Percentiles rank a stretch among this genome's conserved stretches.
Conservation (phyloP, 1,140 invertebrate species). For the Eumaeus atala region DNA sequence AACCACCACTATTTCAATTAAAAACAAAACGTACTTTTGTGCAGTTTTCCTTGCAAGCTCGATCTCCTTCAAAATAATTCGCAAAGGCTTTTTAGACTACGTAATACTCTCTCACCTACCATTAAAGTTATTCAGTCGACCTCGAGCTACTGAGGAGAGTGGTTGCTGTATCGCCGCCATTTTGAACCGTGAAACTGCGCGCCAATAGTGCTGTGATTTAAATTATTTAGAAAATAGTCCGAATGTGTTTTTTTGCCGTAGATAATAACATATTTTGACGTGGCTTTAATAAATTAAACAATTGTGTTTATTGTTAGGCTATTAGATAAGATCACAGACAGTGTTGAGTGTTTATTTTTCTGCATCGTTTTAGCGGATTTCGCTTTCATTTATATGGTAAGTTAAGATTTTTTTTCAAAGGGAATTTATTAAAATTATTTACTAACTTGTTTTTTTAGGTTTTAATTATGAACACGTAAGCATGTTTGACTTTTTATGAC, state of each 20-base stretch:
- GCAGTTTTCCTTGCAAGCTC: slow-evolving; percentile 57
- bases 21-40: slow-evolving; percentile 19
- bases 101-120: slow-evolving; percentile 51
- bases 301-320: slow-evolving; percentile 8
- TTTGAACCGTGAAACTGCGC: slow-evolving; percentile 44
- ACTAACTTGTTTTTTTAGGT: no score
- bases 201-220: slow-evolving; percentile 37
- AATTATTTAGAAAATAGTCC: slow-evolving; percentile 12
- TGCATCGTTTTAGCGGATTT: slow-evolving; percentile 17
- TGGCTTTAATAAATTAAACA: not conserved
- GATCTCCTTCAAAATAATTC: slow-evolving; percentile 50
- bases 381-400: slow-evolving; percentile 5
- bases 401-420: not conserved
- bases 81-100: slow-evolving; percentile 38
- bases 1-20: slow-evolving; percentile 1
- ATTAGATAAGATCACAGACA: slow-evolving; percentile 16
- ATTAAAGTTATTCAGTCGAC: slow-evolving; percentile 60
- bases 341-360: slow-evolving; percentile 25
- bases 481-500: no score
- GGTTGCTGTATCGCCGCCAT: slow-evolving; percentile 35
- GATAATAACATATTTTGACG: slow-evolving; percentile 1
- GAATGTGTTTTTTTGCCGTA: slow-evolving; percentile 20
- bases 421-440: no score
- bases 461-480: no score
- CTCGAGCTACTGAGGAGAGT: slow-evolving; percentile 47